These are phyloP conservation scores for Mayetiola destructor DNA, from an alignment of 2,888 invertebrate genomes.

Conservation along the genomic window DNA sequence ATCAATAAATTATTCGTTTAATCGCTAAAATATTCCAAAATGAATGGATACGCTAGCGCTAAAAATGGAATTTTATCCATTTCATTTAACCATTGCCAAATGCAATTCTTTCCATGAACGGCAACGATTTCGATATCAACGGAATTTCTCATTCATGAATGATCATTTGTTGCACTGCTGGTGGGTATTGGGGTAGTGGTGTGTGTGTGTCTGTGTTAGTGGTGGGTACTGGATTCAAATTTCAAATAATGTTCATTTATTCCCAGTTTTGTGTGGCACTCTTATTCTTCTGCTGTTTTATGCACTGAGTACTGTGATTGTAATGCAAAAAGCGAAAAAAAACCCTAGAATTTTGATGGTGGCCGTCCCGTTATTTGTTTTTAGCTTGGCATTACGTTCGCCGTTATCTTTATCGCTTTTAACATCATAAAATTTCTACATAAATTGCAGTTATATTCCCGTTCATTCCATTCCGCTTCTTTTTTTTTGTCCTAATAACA, in stretches of 20 bases:
- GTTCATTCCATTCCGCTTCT: constrained; percentile 8
- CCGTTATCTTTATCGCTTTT: constrained; percentile 12
- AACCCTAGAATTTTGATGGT: constrained; percentile 3
- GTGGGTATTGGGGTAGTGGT: background rate
- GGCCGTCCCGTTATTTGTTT: too few species aligned
- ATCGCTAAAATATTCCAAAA: constrained; percentile 10
- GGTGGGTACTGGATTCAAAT: background rate
- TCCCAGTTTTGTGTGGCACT: background rate
- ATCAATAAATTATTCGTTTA: constrained; percentile 4
- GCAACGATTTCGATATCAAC: too few species aligned
- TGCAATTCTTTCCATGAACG: background rate
- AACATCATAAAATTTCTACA: constrained; percentile 9
- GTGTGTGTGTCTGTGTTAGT: background rate
- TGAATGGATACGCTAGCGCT: background rate
- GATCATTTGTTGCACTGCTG: too few species aligned
- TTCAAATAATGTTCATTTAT: background rate
- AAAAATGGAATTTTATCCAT: background rate
- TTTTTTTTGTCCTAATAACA: background rate
- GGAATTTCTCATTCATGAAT: too few species aligned
- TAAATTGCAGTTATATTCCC: constrained; percentile 9
- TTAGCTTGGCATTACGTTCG: constrained; percentile 2
- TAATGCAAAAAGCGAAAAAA: too few species aligned
- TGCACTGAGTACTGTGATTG: too few species aligned
- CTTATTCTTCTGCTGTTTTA: too few species aligned
- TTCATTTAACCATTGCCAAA: background rate